A percentile compares a stretch with the other conserved stretches of the same genome.
phyloP scores from a whole-genome alignment of 2,797 vertebrate species.

The Dromococcyx pavoninus region DNA sequence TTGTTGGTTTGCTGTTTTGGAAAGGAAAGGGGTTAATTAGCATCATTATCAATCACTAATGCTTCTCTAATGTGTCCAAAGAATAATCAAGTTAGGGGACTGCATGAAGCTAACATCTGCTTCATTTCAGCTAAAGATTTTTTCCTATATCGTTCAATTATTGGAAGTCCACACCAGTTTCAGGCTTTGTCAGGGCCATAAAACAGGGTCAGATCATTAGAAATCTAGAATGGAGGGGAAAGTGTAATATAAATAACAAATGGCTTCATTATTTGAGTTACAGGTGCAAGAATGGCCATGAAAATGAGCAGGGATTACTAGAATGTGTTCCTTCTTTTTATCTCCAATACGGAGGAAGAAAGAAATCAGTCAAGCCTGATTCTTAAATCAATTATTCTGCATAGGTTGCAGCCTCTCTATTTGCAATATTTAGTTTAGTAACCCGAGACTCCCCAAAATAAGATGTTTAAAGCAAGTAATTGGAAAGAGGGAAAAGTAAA shows the following conservation, averaged over 20 bases:
- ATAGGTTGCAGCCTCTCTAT: neutral
- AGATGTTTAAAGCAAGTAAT: neutral
- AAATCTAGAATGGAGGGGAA: slow-evolving; percentile 62
- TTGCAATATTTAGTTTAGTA: neutral
- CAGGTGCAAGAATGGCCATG: slow-evolving; percentile 63
- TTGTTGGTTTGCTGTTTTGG: slow-evolving; percentile 68
- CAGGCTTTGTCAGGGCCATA: slow-evolving; percentile 71
- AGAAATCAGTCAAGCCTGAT: neutral
- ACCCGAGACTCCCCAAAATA: neutral
- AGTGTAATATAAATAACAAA: slow-evolving; percentile 70
- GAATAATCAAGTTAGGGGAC: slow-evolving; percentile 83
- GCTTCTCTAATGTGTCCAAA: slow-evolving; percentile 81
- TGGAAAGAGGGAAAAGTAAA: neutral
- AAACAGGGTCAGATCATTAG: slow-evolving; percentile 71
- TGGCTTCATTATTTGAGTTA: slow-evolving; percentile 67
- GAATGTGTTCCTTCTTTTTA: slow-evolving; percentile 40
- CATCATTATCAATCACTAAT: slow-evolving; percentile 84
- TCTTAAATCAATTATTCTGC: neutral
- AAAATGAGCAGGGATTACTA: slow-evolving; percentile 35
- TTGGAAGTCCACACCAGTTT: slow-evolving; percentile 60
- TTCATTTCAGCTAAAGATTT: slow-evolving; percentile 75
- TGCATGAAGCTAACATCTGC: slow-evolving; percentile 81
- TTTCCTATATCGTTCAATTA: slow-evolving; percentile 63
- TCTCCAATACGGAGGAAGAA: neutral
- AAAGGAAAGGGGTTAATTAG: slow-evolving; percentile 81